Conservation (phyloP, 1,140 invertebrate species). For the Pemphigus obesinymphae region DNA sequence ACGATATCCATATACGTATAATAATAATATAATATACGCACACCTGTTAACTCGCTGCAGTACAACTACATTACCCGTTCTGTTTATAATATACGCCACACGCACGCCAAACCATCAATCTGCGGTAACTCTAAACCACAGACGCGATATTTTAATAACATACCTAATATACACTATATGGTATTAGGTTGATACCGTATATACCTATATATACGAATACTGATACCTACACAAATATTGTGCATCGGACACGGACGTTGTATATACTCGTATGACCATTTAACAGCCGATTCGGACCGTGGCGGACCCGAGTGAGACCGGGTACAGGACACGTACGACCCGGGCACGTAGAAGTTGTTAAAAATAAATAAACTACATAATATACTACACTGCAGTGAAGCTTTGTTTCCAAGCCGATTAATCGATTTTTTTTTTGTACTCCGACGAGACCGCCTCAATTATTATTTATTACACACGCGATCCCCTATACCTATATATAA, state of each 20-base stretch:
- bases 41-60: background rate
- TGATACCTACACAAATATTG: too few species aligned
- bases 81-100: background rate
- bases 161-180: too few species aligned
- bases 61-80: background rate
- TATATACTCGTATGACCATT: too few species aligned
- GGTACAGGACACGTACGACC: background rate
- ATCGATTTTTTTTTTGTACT: background rate
- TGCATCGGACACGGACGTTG: background rate
- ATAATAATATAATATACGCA: too few species aligned
- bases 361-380: conserved; percentile 7
- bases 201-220: background rate
- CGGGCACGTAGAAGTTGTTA: conserved; percentile 21
- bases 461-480: too few species aligned
- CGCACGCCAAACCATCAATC: background rate
- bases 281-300: background rate
- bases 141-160: background rate
- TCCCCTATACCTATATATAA: too few species aligned
- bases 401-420: conserved; percentile 24
- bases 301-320: background rate
- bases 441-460: background rate
- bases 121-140: background rate
- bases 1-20: background rate
- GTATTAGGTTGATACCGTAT: too few species aligned
- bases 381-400: background rate